Evolutionary conservation across 2,888 invertebrate species (phyloP).

Genomic region (Crepidodera aurea): DNA sequence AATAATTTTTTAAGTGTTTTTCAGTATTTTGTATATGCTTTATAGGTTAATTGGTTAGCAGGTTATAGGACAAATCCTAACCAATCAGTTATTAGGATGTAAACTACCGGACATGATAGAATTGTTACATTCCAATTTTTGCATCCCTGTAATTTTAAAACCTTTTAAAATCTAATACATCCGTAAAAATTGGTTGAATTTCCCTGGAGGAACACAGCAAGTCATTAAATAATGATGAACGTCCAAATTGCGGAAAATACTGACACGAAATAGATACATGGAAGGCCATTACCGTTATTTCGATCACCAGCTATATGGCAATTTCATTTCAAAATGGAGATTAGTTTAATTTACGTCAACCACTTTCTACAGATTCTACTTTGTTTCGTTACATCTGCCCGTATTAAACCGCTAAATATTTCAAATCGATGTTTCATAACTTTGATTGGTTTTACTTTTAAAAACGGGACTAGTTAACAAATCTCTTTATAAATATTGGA

Average conservation of each 20-base stretch:
- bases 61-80: too few relatives aligned
- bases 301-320: background rate
- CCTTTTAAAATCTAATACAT: background rate
- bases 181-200: background rate
- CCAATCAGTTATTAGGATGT: too few relatives aligned
- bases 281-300: background rate
- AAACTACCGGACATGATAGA: too few relatives aligned
- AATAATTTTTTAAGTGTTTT: too few relatives aligned
- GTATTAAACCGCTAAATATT: background rate
- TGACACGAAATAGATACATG: background rate
- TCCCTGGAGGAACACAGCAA: background rate
- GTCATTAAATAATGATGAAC: background rate
- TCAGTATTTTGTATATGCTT: too few relatives aligned
- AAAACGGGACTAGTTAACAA: too few relatives aligned
- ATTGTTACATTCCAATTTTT: too few relatives aligned
- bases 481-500: too few relatives aligned
- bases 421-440: background rate
- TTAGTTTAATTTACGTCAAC: constrained; percentile 1
- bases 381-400: constrained; percentile 1
- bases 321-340: background rate
- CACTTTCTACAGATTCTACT: background rate
- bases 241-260: background rate
- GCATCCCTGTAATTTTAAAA: background rate
- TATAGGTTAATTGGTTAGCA: too few relatives aligned
- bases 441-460: too few relatives aligned